These are phyloP conservation scores for Petrocephalus schoutedeni DNA, from an alignment of 2,797 vertebrate species.

Conservation along the genomic window DNA sequence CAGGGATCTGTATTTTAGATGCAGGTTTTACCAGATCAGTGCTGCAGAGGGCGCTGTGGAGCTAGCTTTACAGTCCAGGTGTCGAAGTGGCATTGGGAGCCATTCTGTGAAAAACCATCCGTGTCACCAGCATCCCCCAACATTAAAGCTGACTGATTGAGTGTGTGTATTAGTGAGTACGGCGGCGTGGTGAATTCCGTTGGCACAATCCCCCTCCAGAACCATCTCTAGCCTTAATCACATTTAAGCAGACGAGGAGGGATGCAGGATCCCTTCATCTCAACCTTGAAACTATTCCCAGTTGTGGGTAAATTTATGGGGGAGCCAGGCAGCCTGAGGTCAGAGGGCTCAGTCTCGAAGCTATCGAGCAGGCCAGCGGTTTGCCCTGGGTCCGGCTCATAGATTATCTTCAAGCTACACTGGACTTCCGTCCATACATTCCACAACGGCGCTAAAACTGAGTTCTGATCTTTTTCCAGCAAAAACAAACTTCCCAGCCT, in stretches of 20 bases:
- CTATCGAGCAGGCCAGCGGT: not conserved
- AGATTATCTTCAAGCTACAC: not conserved
- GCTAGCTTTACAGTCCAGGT: not conserved
- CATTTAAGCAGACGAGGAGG: not conserved
- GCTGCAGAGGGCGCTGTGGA: slow-evolving; percentile 6
- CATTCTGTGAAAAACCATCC: not conserved
- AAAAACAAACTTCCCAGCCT: not conserved
- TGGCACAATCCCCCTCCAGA: not conserved
- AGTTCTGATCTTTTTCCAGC: not conserved
- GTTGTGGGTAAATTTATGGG: not conserved
- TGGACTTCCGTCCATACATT: not conserved
- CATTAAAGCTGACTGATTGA: slow-evolving; percentile 14
- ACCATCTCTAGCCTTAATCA: not conserved
- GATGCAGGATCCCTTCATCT: not conserved
- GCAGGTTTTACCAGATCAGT: not conserved
- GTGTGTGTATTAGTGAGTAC: not conserved
- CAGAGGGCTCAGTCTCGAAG: not conserved
- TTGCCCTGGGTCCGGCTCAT: not conserved
- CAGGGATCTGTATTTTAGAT: not conserved
- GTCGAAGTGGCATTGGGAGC: not conserved
- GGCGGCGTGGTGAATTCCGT: not conserved
- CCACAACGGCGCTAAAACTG: not conserved
- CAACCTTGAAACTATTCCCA: not conserved
- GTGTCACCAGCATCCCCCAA: not conserved
- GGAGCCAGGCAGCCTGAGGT: not conserved